Percentiles rank a stretch among this genome's conserved stretches.
Evolutionary conservation across 2,797 vertebrate species (phyloP).

Genomic region (Coregonus ussuriensis): DNA sequence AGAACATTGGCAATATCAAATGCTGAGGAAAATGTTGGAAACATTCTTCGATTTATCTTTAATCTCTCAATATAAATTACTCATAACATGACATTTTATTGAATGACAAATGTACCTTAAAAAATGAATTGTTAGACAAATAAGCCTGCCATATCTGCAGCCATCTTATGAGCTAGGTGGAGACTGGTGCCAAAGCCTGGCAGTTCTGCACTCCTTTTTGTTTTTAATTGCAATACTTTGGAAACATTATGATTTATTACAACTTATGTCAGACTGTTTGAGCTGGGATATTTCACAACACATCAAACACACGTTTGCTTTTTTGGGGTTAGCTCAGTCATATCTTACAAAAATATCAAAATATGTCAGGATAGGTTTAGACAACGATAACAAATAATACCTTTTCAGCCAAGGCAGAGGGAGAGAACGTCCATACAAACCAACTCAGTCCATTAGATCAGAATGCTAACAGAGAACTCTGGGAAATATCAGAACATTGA

Average conservation of each 20-base stretch:
- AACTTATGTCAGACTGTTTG: constrained; percentile 41
- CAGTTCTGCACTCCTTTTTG: background rate
- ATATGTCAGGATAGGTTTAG: constrained; percentile 59
- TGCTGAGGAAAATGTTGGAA: background rate
- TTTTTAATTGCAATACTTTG: constrained; percentile 44
- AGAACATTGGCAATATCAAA: background rate
- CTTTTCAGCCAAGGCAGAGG: constrained; percentile 38
- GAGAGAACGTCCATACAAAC: constrained; percentile 42
- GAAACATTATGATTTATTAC: constrained; percentile 54
- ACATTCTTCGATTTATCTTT: background rate
- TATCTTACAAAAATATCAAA: constrained; percentile 68
- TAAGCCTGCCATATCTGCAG: background rate
- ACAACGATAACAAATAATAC: constrained; percentile 58
- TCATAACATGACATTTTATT: background rate
- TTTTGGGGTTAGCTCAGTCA: constrained; percentile 33
- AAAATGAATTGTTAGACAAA: background rate
- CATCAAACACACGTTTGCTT: constrained; percentile 19
- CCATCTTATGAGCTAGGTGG: background rate
- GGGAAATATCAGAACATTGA: constrained; percentile 70
- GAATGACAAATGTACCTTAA: background rate
- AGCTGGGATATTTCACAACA: no score
- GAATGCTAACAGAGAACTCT: constrained; percentile 68
- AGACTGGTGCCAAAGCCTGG: background rate
- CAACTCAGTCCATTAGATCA: constrained; percentile 61
- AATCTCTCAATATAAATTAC: background rate